A percentile compares a stretch with the other conserved stretches of the same genome.
phyloP scores from a whole-genome alignment of 2,113 vertebrate genomes.

The Chroicocephalus ridibundus region DNA sequence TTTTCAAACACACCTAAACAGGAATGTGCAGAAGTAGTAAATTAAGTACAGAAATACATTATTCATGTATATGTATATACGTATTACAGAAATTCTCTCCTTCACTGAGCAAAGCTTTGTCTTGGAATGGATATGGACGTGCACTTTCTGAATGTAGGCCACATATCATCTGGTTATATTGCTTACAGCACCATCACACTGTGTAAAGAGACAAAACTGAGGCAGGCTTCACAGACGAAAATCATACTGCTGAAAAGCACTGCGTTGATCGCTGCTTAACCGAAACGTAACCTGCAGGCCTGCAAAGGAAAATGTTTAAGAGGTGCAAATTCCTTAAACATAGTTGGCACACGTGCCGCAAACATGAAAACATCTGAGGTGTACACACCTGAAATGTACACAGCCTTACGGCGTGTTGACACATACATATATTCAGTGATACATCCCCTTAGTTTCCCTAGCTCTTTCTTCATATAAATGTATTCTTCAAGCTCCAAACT shows the following conservation, averaged over 20 bases:
- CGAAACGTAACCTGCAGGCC: not conserved
- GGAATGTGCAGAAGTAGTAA: not conserved
- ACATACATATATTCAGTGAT: not conserved
- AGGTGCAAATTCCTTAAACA: not conserved
- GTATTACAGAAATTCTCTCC: not conserved
- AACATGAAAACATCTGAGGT: not conserved
- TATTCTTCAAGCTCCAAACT: not conserved
- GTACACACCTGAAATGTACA: not conserved
- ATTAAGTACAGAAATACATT: not conserved
- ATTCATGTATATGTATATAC: not conserved
- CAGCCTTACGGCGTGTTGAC: fast-evolving
- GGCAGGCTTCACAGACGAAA: not conserved
- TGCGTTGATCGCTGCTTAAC: not conserved
- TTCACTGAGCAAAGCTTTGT: not conserved
- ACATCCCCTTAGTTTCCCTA: not conserved
- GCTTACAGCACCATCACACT: not conserved
- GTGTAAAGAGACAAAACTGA: not conserved
- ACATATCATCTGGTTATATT: not conserved
- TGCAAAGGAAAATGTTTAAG: not conserved
- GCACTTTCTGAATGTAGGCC: not conserved
- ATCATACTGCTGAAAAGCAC: not conserved
- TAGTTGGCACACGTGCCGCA: not conserved
- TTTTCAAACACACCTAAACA: not conserved
- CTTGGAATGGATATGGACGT: not conserved
- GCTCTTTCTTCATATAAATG: not conserved